A percentile compares a stretch with the other conserved stretches of the same genome.
Evolutionary conservation across 2,888 invertebrate genomes (phyloP).

Genomic region (Cordilura impudica): DNA sequence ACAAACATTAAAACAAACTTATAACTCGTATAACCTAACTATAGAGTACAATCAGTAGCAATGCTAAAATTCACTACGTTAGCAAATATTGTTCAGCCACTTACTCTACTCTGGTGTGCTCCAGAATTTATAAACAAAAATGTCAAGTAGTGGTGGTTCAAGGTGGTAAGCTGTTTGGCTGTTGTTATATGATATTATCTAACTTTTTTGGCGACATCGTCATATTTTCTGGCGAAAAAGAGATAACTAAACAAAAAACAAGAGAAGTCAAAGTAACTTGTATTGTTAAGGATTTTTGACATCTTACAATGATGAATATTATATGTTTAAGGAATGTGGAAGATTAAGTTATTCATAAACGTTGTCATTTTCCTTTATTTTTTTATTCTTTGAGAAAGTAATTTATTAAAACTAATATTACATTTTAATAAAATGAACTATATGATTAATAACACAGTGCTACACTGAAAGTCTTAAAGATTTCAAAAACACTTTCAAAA

Average conservation of each 20-base stretch:
- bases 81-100: too few species aligned
- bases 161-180: not conserved
- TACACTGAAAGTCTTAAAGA: too few species aligned
- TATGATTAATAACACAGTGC: too few species aligned
- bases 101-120: too few species aligned
- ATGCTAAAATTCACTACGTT: too few species aligned
- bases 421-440: not conserved
- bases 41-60: too few species aligned
- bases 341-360: constrained; percentile 30
- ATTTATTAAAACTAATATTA: not conserved
- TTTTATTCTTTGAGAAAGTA: not conserved
- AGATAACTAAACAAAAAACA: not conserved
- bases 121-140: not conserved
- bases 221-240: constrained; percentile 23
- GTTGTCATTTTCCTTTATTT: not conserved
- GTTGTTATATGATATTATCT: constrained; percentile 35
- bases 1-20: too few species aligned
- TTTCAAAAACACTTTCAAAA: too few species aligned
- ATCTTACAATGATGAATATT: constrained; percentile 35
- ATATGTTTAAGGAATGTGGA: not conserved
- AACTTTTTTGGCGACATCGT: constrained; percentile 56
- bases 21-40: too few species aligned
- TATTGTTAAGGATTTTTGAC: constrained; percentile 36
- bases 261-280: constrained; percentile 29
- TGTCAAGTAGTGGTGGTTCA: not conserved